Conservation (phyloP, 2,113 vertebrate genomes). For the Antechinus flavipes region DNA sequence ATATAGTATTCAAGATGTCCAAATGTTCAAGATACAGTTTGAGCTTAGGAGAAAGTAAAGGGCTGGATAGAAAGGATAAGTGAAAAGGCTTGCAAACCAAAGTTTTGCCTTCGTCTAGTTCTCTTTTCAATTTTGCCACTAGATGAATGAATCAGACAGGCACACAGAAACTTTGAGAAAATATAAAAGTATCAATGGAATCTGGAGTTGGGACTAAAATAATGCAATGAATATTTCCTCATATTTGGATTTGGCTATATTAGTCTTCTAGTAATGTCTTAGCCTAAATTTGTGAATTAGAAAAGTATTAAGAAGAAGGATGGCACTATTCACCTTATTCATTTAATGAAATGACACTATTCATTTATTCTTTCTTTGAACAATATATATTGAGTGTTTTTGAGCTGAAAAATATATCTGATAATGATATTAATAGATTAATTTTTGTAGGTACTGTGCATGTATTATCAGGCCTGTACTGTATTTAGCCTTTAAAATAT, state of each 20-base stretch:
- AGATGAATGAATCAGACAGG: not conserved
- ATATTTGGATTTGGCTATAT: not conserved
- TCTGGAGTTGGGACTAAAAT: not conserved
- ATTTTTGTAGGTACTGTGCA: not conserved
- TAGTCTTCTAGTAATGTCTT: not conserved
- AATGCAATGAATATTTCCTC: not conserved
- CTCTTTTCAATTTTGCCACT: not conserved
- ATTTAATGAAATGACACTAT: not conserved
- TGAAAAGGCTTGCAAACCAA: not conserved
- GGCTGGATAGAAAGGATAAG: not conserved
- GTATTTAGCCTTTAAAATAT: not conserved
- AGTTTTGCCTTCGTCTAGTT: not conserved
- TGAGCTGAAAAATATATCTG: not conserved
- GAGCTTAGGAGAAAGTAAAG: not conserved
- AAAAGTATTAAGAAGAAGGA: not conserved
- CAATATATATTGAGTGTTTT: not conserved
- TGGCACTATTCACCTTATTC: not conserved
- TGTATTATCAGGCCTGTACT: not conserved
- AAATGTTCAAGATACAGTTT: not conserved
- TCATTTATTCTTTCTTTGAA: not conserved
- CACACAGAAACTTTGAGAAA: not conserved
- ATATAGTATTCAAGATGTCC: not conserved
- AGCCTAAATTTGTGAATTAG: not conserved
- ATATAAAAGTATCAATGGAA: not conserved
- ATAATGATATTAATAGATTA: not conserved